Conservation (phyloP, 2,113 vertebrate species). For the Nycticebus coucang region DNA sequence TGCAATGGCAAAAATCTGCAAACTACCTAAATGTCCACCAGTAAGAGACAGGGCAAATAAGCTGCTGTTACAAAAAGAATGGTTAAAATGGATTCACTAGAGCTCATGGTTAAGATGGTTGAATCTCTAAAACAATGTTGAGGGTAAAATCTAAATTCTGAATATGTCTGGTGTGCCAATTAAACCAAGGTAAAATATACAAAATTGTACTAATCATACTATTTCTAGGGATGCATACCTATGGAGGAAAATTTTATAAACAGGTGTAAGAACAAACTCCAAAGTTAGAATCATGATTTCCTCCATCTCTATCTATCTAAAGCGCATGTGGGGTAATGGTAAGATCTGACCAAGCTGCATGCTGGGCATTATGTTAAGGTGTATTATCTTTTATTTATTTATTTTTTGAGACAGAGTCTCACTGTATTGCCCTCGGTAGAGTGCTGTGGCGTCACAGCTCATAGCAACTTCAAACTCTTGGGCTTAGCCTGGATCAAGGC, state of each 20-base stretch:
- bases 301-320: not conserved
- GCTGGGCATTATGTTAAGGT: not conserved
- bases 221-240: not conserved
- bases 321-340: not conserved
- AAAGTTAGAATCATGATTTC: not conserved
- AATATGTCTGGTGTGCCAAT: not conserved
- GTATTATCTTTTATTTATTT: too few relatives aligned
- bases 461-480: too few relatives aligned
- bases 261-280: not conserved
- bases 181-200: not conserved
- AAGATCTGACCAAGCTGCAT: not conserved
- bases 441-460: too few relatives aligned
- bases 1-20: not conserved
- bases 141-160: not conserved
- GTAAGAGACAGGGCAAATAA: not conserved
- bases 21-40: not conserved
- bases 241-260: not conserved
- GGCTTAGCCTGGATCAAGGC: too few relatives aligned
- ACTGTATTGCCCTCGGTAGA: too few relatives aligned
- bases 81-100: not conserved
- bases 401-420: too few relatives aligned
- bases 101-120: not conserved
- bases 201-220: not conserved
- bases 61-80: not conserved
- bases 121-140: not conserved